Base-by-base conservation (phyloP, 2,888 invertebrate species). In the Parnassius glacialis region DNA sequence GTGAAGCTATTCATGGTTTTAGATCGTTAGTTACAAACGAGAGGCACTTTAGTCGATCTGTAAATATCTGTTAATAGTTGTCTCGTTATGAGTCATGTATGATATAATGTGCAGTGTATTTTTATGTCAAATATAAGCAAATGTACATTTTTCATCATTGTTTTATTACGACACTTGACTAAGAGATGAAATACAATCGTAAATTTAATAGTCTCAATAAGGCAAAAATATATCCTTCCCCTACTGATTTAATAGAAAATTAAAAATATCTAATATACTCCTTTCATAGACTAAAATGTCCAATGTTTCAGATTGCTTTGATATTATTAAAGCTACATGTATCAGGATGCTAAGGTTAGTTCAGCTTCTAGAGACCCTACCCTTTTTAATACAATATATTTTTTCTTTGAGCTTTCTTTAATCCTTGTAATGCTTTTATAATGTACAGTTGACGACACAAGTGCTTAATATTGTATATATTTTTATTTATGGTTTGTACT, bases 71-170 rank as follows among this genome's bases (percentile, higher is more conserved):
- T 78, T 76, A 73, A 69, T 67, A 64, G 58, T 64, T 61, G 60
- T 57, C 68, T 65, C 65, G 71, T 70, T 73, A 76, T 72, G 57
- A 47, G 11, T n/a, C 73, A 72, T 84, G 82, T 85, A 80, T 76
- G 73, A 80, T 80, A 76, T 68, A 74, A 65, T 83, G 81, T 84
- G 81, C 83, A 82, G 78, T 87, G 84, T 84, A 83, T 85, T 87
- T 85, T 83, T 87, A 87, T 87, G 85, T 88, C 81, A 88, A 90
- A 89, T 90, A 90, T 87, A 89, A 87, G 81, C 79, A 75, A 84
- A 87, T 88, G 84, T 85, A 88, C 80, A 84, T 87, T 89, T 85
- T 83, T 65, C 72, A 66, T 71, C 60, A 68, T 69, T 86, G 58
- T 65, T 59, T 58, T 63, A 64, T 57, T 64, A 11, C 58, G 43